Evolutionary conservation across 92 coral and sea anemone genomes (phyloP).

Genomic region (Meandrina meandrites): DNA sequence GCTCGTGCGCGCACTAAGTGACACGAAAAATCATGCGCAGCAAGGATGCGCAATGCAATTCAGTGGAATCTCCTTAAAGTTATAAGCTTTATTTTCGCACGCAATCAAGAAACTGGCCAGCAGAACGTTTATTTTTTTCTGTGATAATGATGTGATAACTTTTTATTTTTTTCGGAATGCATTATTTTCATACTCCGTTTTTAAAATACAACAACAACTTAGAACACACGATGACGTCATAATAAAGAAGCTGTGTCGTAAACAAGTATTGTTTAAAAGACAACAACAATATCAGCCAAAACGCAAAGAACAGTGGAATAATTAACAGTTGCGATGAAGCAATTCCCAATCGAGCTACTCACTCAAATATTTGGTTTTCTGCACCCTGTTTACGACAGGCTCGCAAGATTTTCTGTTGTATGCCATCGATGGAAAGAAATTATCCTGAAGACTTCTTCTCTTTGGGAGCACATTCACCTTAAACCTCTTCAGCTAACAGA

Average conservation of each 20-base stretch:
- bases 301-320: background rate
- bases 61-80: too few species aligned
- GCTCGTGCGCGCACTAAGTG: too few species aligned
- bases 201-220: background rate
- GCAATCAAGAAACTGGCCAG: background rate
- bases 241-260: background rate
- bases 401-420: slow-evolving; percentile 25
- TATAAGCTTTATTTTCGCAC: background rate
- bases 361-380: slow-evolving; percentile 23
- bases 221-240: slow-evolving; percentile 11
- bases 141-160: background rate
- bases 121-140: background rate
- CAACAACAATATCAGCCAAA: background rate
- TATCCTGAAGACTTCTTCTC: slow-evolving; percentile 25
- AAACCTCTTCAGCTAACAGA: background rate
- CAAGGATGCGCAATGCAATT: too few species aligned
- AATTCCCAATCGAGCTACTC: slow-evolving; percentile 26
- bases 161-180: background rate
- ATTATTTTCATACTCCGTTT: background rate
- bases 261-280: background rate
- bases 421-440: slow-evolving; percentile 38
- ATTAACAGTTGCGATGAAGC: slow-evolving; percentile 4
- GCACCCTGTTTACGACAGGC: slow-evolving; percentile 41
- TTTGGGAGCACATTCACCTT: slow-evolving; percentile 45
- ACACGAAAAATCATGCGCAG: too few species aligned